Conservation (phyloP, 2,797 vertebrate genomes). For the Eremophila alpestris region DNA sequence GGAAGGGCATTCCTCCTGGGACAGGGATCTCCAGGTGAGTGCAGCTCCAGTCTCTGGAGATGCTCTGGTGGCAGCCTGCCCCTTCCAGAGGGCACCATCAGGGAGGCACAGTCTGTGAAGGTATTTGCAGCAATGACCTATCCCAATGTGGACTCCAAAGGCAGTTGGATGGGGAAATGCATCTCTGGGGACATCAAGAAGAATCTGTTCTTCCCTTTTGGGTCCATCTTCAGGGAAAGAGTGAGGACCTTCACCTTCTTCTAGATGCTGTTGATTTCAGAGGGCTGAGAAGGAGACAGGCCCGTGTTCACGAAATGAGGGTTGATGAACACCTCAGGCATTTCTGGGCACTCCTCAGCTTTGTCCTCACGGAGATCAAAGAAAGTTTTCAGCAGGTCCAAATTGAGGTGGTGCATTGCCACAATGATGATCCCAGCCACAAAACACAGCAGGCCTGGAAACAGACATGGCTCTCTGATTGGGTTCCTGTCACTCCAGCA, state of each 20-base stretch:
- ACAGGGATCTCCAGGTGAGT: not conserved
- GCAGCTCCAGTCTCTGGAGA: not conserved
- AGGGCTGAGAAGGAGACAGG: not conserved
- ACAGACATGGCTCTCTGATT: rapidly evolving
- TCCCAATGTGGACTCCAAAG: rapidly evolving
- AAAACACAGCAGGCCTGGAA: constrained; percentile 88
- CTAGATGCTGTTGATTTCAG: not conserved
- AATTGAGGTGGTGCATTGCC: constrained; percentile 74
- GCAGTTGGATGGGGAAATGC: not conserved
- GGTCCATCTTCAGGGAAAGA: not conserved
- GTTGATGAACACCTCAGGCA: not conserved
- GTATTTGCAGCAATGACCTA: not conserved
- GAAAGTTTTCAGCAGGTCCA: constrained; percentile 82
- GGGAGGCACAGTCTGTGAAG: not conserved
- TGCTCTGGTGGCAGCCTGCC: not conserved
- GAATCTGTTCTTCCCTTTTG: not conserved
- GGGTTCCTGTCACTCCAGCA: not conserved
- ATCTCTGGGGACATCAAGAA: not conserved
- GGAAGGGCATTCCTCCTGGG: not conserved
- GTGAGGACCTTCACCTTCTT: not conserved
- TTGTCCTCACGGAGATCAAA: constrained; percentile 80
- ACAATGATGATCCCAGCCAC: constrained; percentile 82
- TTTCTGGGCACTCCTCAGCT: constrained; percentile 60
- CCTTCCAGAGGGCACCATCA: not conserved
- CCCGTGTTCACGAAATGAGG: not conserved